Conservation (phyloP, 2,888 invertebrate species). For the Ochropleura leucogaster region DNA sequence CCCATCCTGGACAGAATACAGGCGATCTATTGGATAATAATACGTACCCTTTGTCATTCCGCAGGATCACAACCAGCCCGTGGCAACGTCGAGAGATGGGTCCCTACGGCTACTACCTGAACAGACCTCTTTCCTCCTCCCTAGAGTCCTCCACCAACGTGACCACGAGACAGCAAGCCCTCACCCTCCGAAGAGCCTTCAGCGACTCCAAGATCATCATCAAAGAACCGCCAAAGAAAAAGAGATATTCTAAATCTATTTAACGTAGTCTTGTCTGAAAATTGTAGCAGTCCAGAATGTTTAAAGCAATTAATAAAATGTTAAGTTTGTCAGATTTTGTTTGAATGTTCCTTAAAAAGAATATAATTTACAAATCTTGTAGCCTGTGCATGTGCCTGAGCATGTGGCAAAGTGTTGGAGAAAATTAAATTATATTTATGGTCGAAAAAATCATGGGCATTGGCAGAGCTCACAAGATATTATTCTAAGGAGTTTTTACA, state of each 20-base stretch:
- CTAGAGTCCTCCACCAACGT: constrained; percentile 71
- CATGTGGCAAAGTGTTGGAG: not conserved
- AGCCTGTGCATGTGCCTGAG: too few species aligned
- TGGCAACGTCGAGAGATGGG: constrained; percentile 91
- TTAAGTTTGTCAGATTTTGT: constrained; percentile 14
- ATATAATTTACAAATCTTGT: not conserved
- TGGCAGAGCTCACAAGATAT: not conserved
- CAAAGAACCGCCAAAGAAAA: constrained; percentile 80
- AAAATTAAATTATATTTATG: not conserved
- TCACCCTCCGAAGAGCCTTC: constrained; percentile 77
- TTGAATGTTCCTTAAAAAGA: not conserved
- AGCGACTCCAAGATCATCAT: constrained; percentile 83
- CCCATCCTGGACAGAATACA: not conserved
- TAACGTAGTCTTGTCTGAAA: constrained; percentile 61
- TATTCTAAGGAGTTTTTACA: constrained; percentile 11
- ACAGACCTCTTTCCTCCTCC: constrained; percentile 81
- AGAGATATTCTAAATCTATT: constrained; percentile 85
- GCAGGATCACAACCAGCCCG: constrained; percentile 90
- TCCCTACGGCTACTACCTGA: constrained; percentile 91
- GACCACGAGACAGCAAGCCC: constrained; percentile 68
- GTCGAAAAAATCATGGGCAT: not conserved
- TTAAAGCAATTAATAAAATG: constrained; percentile 49
- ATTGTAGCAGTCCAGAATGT: constrained; percentile 34
- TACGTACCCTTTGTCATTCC: constrained; percentile 17
- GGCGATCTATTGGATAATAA: not conserved